Base-by-base conservation (phyloP, 2,888 invertebrate species). In the Chesias legatella region DNA sequence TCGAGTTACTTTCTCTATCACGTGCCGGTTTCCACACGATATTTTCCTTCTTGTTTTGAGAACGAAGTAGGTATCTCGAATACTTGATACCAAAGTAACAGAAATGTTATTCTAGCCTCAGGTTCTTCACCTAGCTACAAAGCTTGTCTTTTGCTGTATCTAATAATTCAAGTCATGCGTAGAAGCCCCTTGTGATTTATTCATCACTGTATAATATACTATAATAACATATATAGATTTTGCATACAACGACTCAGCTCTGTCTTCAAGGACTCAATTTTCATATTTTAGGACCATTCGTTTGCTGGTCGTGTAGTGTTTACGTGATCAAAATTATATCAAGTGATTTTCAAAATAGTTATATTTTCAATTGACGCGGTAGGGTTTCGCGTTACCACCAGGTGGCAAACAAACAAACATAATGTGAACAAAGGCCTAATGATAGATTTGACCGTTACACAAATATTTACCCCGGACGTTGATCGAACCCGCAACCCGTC, bases 321-420 rank as follows among this genome's bases (percentile, higher is more conserved):
- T 25, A 39, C 41, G 40, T 41, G 36, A 31, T 37, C 28, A 10
- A 43, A 48, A 48, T 51, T 39, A 48, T 43, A 42, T 41, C 37
- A 38, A 23, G 2, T 17, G 13, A 3, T 17, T 5, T 17, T 17
- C 13, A 17, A 17, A 17, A 17, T 5, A 17, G 13, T 3, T 17
- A 3, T 17, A 17, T 17, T 17, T 17, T 2, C 2, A 17, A 17
- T 3, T 2, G 13, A 17, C 13, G 13, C 13, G n/a, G n/a, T n/a
- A n/a, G n/a, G n/a, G n/a, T n/a, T n/a, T n/a, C n/a, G n/a, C n/a
- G n/a, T n/a, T n/a, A n/a, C n/a, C n/a, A n/a, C n/a, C n/a, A n/a
- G n/a, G n/a, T n/a, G n/a, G n/a, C n/a, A n/a, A n/a, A n/a, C n/a
- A n/a, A n/a, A n/a, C n/a, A n/a, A n/a, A n/a, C n/a, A n/a, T n/a